phyloP scores from a whole-genome alignment of 2,888 invertebrate species.

The Epirrita christyi region DNA sequence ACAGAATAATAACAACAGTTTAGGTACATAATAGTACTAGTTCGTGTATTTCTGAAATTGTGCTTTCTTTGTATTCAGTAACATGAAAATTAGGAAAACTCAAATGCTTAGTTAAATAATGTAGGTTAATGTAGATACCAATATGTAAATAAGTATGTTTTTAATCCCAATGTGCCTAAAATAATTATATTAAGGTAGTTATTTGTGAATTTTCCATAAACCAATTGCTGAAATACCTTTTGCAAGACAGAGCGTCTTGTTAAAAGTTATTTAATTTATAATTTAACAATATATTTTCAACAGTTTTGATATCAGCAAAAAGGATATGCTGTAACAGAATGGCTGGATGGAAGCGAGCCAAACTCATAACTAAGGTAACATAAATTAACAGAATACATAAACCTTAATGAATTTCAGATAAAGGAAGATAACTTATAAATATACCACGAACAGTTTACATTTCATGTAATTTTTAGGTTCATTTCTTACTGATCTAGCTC shows the following conservation, averaged over 20 bases:
- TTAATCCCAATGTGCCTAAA: conserved; percentile 31
- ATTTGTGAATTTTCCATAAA: conserved; percentile 2
- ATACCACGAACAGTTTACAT: neutral
- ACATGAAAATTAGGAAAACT: neutral
- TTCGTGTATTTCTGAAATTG: neutral
- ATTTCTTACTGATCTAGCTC: too few species aligned
- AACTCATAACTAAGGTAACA: conserved; percentile 15
- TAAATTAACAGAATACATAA: neutral
- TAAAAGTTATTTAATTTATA: conserved; percentile 26
- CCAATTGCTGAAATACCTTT: neutral
- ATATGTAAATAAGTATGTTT: conserved; percentile 18
- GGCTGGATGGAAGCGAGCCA: conserved; percentile 23
- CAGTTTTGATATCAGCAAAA: conserved; percentile 27
- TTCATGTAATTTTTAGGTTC: too few species aligned
- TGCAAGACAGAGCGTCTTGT: conserved; percentile 11
- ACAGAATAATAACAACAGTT: too few species aligned
- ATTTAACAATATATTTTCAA: conserved; percentile 22
- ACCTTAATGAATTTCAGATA: too few species aligned
- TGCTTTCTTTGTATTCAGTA: neutral
- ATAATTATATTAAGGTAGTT: conserved; percentile 2
- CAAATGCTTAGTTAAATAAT: neutral
- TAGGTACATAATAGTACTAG: too few species aligned
- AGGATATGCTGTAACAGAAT: conserved; percentile 17
- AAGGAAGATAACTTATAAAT: too few species aligned
- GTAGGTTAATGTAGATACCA: neutral